Evolutionary conservation across 2,797 vertebrate genomes (phyloP), one percentile per base, ranked within the genome.

Genomic region (Scolopax bukidnonensis): DNA sequence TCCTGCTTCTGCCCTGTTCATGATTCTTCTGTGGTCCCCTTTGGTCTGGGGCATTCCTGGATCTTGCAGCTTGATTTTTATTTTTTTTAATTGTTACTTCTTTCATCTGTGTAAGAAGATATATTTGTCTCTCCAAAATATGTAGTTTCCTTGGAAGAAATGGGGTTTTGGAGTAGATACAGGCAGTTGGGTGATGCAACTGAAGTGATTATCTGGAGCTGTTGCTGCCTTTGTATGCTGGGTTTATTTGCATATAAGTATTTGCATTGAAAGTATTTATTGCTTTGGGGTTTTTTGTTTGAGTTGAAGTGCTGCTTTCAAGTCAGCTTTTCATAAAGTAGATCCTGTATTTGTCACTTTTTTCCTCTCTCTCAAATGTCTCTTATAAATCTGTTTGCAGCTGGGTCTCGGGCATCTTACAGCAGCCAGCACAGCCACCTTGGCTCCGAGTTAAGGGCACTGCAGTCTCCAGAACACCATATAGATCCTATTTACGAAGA

Each of bases 401-500:
- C 98, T 98, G 99, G 99, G 96, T 99, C 99, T 96, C 98, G 99
- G 68, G 98, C 98, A 91, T 99, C 99, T 41, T 99, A 99, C 97
- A 99, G 99, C 97, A 99, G 99, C 97, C 99, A 99, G 97, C 99
- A 99, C 97, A 98, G 99, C 96, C 99, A 99, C 98, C 97, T 99
- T 97, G 98, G 98, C 97, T 97, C 99, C 0, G 99, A 99, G 91
- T 97, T 99, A 86, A 98, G 99, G 96, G 98, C 99, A 30, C 98
- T 99, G 95, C 99, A 99, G 95, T 99, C 99, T 95, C 99, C 99
- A 27, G 99, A 99, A 63, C 99, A 99, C 97, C 99, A 99, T 91
- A 99, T 99, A 97, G 99, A 99, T 96, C 99, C 99, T 93, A 99
- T 99, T 98, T 99, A 99, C 98, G 99, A 99, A 97, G 99, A 99